These are phyloP conservation scores for Galagoides demidoff DNA, from an alignment of 2,797 vertebrate species.

Conservation along the genomic window DNA sequence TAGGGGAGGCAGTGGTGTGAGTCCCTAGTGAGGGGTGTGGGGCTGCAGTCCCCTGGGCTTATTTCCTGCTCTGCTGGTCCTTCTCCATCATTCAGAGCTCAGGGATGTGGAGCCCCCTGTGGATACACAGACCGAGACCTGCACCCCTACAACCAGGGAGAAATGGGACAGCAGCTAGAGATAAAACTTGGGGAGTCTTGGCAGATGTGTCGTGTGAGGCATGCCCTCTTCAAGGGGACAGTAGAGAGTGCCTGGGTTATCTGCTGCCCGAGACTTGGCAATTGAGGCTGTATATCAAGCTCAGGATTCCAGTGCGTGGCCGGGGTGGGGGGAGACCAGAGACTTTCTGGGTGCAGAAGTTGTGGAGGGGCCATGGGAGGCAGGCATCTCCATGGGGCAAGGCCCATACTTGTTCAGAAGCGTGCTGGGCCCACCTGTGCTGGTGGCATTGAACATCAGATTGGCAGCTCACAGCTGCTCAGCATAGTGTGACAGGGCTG, in stretches of 20 bases:
- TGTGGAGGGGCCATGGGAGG: fast-evolving
- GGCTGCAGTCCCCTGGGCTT: background rate
- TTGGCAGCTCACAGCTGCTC: background rate
- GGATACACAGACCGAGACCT: background rate
- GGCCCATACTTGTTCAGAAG: background rate
- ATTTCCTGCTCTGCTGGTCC: background rate
- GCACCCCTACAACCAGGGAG: fast-evolving
- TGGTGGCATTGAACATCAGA: fast-evolving
- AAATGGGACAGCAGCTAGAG: background rate
- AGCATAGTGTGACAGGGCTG: background rate
- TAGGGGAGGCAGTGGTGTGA: fast-evolving
- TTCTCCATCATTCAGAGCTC: background rate
- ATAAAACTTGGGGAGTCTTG: background rate
- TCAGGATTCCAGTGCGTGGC: background rate
- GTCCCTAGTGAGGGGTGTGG: fast-evolving
- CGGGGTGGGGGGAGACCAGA: background rate
- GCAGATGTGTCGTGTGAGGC: background rate
- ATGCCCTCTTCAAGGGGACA: background rate
- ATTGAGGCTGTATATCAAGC: background rate
- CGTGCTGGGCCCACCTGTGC: no score
- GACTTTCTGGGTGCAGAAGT: background rate
- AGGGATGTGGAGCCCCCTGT: background rate
- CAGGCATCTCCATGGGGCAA: background rate
- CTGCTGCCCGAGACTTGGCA: background rate
- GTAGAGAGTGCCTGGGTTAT: background rate